These are phyloP conservation scores for Tamandua tetradactyla DNA, from an alignment of 2,797 vertebrate genomes.

Conservation along the genomic window DNA sequence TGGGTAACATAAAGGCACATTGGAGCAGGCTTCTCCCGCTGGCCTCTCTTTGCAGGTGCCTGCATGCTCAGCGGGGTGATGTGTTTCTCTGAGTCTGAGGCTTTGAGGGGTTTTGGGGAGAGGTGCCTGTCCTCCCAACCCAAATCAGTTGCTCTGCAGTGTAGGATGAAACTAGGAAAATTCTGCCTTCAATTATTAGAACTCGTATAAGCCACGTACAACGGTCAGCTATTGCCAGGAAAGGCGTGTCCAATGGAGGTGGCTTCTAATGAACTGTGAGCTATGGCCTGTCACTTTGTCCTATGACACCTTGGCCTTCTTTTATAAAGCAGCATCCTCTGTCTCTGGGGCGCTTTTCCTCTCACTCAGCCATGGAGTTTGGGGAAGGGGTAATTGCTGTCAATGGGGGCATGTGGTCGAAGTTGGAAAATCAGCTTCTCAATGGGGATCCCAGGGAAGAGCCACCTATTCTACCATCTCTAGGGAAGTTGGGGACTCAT, in stretches of 20 bases:
- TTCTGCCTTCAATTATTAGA: background rate
- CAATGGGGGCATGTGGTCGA: accelerated
- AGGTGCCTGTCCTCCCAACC: accelerated
- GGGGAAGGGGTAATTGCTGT: accelerated
- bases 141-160: no score
- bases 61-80: accelerated
- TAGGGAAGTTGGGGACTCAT: background rate
- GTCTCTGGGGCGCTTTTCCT: background rate
- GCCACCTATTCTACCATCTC: accelerated
- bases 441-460: background rate
- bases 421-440: background rate
- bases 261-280: no score
- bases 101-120: background rate
- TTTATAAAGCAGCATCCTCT: background rate
- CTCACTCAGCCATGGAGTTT: background rate
- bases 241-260: background rate
- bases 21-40: accelerated
- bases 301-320: background rate
- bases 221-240: no score
- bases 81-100: background rate
- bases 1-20: background rate
- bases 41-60: accelerated
- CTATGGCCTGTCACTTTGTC: background rate
- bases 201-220: background rate
- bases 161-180: background rate